Conservation (phyloP, 2,888 invertebrate genomes). For the Hirtodrosophila confusa region DNA sequence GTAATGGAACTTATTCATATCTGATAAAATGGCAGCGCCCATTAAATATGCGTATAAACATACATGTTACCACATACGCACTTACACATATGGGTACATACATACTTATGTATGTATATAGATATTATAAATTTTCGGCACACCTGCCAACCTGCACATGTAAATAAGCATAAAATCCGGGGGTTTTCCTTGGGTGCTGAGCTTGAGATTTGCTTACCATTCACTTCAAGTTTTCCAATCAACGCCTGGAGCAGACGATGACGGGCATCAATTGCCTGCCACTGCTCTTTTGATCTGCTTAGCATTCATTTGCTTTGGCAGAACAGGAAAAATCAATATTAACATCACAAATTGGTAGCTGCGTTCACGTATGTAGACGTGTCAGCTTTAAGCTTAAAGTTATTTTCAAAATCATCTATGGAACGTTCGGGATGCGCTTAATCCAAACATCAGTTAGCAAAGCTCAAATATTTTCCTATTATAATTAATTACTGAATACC, state of each 20-base stretch:
- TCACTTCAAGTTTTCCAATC: slow-evolving; percentile 47
- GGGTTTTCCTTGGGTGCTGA: background rate
- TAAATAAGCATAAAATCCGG: slow-evolving; percentile 56
- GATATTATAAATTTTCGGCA: too few species aligned
- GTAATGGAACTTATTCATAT: too few species aligned
- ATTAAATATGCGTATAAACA: too few species aligned
- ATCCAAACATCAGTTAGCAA: too few species aligned
- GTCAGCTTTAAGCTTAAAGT: background rate
- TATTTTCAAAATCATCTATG: too few species aligned
- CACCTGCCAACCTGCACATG: slow-evolving; percentile 14
- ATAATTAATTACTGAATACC: too few species aligned
- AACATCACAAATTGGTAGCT: background rate
- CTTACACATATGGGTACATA: too few species aligned
- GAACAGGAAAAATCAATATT: background rate
- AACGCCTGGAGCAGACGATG: slow-evolving; percentile 32
- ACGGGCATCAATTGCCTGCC: slow-evolving; percentile 54
- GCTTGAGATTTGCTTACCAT: slow-evolving; percentile 15
- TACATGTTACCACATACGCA: too few species aligned
- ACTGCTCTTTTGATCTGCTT: slow-evolving; percentile 62
- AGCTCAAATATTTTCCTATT: too few species aligned
- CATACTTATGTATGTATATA: too few species aligned
- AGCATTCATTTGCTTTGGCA: slow-evolving; percentile 11
- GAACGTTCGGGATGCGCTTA: too few species aligned
- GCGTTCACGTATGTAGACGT: background rate
- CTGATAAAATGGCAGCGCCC: too few species aligned